Evolutionary conservation across 2,113 vertebrate genomes (phyloP).

Genomic region (Vidua chalybeata): DNA sequence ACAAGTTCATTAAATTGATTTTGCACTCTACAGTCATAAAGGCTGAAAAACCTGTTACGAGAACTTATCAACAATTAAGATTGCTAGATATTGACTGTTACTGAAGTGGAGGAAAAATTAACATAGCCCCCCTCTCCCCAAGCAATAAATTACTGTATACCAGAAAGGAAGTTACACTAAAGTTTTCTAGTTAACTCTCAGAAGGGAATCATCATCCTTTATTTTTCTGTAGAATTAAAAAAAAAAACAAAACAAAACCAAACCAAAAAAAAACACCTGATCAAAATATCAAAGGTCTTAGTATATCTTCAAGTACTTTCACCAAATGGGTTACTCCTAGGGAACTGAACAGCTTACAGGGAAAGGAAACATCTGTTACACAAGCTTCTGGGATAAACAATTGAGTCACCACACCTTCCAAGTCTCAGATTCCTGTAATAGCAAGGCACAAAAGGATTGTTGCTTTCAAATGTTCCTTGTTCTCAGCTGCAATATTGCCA

Average conservation of each 20-base stretch:
- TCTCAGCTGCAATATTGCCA: slow-evolving; percentile 34
- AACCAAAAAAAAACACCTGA: not conserved
- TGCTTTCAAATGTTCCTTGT: slow-evolving; percentile 67
- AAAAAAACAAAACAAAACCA: not conserved
- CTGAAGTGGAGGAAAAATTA: slow-evolving; percentile 5
- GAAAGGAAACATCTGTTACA: slow-evolving; percentile 8
- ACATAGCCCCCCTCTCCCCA: not conserved
- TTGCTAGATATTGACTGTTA: not conserved
- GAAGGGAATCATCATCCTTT: not conserved
- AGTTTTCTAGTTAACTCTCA: slow-evolving; percentile 29
- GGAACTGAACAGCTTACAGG: slow-evolving; percentile 53
- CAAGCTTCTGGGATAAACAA: slow-evolving; percentile 16
- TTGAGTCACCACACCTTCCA: slow-evolving; percentile 20
- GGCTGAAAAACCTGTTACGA: not conserved
- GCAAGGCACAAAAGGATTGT: slow-evolving; percentile 79
- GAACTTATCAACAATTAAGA: not conserved
- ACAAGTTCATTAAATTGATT: not conserved
- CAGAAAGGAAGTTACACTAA: slow-evolving; percentile 41
- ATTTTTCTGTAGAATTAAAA: slow-evolving; percentile 24
- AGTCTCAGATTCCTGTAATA: slow-evolving; percentile 55
- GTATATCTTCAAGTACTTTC: slow-evolving; percentile 72
- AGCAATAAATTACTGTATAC: slow-evolving; percentile 72
- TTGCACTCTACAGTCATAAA: slow-evolving; percentile 8
- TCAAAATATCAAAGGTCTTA: slow-evolving; percentile 39
- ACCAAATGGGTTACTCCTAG: slow-evolving; percentile 44